Evolutionary conservation across 2,888 invertebrate species (phyloP), one percentile per base, ranked within the genome.

Genomic region (Ennomos quercinarius): DNA sequence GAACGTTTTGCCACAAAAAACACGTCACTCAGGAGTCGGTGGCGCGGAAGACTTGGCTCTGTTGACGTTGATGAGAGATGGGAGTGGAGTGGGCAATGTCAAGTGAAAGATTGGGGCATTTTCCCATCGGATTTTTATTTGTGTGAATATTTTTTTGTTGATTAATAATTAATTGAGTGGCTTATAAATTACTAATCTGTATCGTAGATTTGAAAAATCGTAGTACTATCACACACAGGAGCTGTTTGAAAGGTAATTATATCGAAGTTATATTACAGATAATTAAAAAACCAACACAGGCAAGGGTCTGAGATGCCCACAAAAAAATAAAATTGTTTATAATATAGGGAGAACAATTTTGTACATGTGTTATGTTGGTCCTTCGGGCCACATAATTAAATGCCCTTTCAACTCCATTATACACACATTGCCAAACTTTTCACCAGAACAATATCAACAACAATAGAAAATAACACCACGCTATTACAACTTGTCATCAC

Each of bases 391-490:
- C 57, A 43, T 34, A 53, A 57, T 38, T 36, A 52, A 53, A 60
- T 54, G 10, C 36, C 57, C 46, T 49, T 17, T 46, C 55, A 52
- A 61, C 56, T 66, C 42, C 70, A 88, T 88, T 84, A 84, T 72
- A 77, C 81, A 84, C 81, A 81, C 87, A 86, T 86, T 84, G 84
- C 74, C 70, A 60, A 73, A 61, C 72, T 74, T 80, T 76, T 82
- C 81, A 84, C 82, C 76, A 77, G 62, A 69, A 74, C 73, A 75
- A 70, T 69, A 63, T 65, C 72, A 70, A 70, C 67, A 62, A 83
- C 81, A 85, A 85, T 77, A 74, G 72, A 70, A 61, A 47, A 57
- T 17, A 51, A 59, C 65, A 67, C 48, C 61, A 54, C 65, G 60
- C 41, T 17, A 65, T 53, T 59, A 39, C 68, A 53, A 64, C 68